Conservation (phyloP, 2,888 invertebrate species). For the Nephrotoma guestfalica region DNA sequence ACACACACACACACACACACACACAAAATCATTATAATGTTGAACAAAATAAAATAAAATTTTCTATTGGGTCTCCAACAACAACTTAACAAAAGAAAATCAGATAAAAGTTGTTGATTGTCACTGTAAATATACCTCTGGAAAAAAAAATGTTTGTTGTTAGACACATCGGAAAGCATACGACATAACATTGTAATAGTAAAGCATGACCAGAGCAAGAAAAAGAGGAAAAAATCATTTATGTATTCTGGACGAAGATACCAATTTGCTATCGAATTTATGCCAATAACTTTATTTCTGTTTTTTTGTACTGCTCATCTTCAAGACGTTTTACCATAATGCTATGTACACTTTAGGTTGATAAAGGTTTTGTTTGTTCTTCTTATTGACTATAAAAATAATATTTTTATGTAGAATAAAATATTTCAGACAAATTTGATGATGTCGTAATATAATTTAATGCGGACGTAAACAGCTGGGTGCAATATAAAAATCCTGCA, state of each 20-base stretch:
- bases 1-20: too few relatives aligned
- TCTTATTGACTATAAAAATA: not conserved
- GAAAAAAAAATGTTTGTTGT: not conserved
- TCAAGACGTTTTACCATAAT: not conserved
- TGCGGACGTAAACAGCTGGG: not conserved
- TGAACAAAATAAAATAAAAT: not conserved
- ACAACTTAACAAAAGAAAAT: not conserved
- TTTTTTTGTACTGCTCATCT: not conserved
- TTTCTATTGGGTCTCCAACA: not conserved
- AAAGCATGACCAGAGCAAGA: not conserved
- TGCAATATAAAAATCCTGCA: not conserved
- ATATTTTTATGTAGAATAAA: not conserved
- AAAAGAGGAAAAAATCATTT: not conserved
- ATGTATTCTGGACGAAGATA: not conserved
- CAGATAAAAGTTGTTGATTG: not conserved
- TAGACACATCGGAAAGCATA: not conserved
- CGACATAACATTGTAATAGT: not conserved
- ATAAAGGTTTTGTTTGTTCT: not conserved
- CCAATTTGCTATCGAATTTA: not conserved
- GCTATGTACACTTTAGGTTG: not conserved
- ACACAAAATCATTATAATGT: not conserved
- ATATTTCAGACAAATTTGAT: not conserved
- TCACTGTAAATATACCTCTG: not conserved
- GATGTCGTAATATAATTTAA: not conserved
- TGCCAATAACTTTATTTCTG: not conserved